Base-by-base conservation (phyloP, 2,888 invertebrate species). In the Octonoba sinensis region DNA sequence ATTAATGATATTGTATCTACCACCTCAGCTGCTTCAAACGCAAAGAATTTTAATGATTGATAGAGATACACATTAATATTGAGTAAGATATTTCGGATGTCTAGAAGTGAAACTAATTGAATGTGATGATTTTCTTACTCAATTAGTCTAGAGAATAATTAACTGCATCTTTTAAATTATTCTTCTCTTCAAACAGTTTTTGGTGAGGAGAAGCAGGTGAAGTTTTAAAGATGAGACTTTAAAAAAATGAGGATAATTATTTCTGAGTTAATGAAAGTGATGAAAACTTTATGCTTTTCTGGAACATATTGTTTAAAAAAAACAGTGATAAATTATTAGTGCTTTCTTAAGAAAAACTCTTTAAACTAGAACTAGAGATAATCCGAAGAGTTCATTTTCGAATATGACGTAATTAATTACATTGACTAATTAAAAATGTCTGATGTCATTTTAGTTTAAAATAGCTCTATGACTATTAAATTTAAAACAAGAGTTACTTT, bases 301-400 rank as follows among this genome's bases (percentile, higher is more conserved):
- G 62, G 56, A 69, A 62, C 36, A 20, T 44, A 64, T 54, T 69
- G 62, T 62, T 46, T 70, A 69, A n/a, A 54, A 76, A 76, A 74
- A 64, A 69, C 70, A 62, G 62, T 76, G 62, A 76, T 76, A 69
- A 76, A 76, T 76, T 76, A 69, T 44, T 51, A 44, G 49, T 69
- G 76, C 46, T 70, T 64, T 47, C 44, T 6, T 13, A 20, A 22
- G 62, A 56, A 76, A 65, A 20, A 18, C 16, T 1, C 11, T 18
- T 20, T 66, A 75, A 64, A 51, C 22, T 51, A 60, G 13, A 24
- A 54, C 54, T 44, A 64, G 62, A 70, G 64, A 69, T 64, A 15
- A 70, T 27, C 20, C n/a, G n/a, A 62, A 62, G 56, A 76, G 59
- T 75, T 67, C 22, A n/a, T 75, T 75, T 75, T 67, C 36, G 44